These are phyloP conservation scores for Troides oblongomaculatus DNA, from an alignment of 2,888 invertebrate species.

Conservation along the genomic window DNA sequence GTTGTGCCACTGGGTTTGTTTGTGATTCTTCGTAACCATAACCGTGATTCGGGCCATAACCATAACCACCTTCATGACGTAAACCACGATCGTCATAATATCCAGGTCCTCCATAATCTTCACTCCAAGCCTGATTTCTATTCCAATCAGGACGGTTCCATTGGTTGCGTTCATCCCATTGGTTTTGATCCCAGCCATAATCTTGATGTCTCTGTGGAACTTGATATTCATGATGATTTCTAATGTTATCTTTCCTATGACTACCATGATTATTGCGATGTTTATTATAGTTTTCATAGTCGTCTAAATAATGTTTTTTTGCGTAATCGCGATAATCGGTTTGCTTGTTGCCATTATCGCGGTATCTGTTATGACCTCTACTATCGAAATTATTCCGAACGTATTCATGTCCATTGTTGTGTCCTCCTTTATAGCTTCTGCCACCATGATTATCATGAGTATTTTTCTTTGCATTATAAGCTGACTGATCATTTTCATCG, in stretches of 20 bases:
- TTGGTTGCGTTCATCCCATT: conserved; percentile 50
- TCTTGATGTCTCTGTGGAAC: conserved; percentile 50
- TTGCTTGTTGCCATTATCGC: conserved; percentile 65
- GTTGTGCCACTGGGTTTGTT: conserved; percentile 56
- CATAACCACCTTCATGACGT: conserved; percentile 67
- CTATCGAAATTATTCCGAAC: conserved; percentile 61
- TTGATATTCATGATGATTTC: conserved; percentile 56
- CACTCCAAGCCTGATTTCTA: conserved; percentile 47
- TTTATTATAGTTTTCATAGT: conserved; percentile 64
- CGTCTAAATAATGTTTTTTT: conserved; percentile 71
- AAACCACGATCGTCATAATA: conserved; percentile 68
- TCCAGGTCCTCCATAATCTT: conserved; percentile 65
- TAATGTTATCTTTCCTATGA: conserved; percentile 60
- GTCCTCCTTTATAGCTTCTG: conserved; percentile 64
- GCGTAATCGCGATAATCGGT: conserved; percentile 66
- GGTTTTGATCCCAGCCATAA: conserved; percentile 61
- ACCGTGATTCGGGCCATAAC: conserved; percentile 63
- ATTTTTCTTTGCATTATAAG: conserved; percentile 65
- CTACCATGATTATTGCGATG: conserved; percentile 63
- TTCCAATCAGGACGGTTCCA: conserved; percentile 53
- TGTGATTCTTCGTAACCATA: conserved; percentile 69
- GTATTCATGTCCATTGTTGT: conserved; percentile 68
- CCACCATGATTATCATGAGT: conserved; percentile 67
- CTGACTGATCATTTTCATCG: conserved; percentile 72
- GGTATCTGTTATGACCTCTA: conserved; percentile 63